These are phyloP conservation scores for Sympetrum striolatum DNA, from an alignment of 2,888 invertebrate species.

Conservation along the genomic window DNA sequence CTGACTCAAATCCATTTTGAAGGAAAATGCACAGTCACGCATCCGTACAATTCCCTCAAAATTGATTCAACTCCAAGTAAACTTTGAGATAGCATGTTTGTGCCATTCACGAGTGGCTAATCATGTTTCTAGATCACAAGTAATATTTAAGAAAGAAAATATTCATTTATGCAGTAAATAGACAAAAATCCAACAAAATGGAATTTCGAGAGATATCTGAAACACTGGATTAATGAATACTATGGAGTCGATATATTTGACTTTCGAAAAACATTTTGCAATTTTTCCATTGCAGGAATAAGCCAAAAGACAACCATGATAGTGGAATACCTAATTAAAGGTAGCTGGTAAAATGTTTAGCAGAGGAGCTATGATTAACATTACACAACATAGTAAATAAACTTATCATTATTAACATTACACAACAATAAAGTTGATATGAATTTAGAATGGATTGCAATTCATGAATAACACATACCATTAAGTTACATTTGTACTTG, in stretches of 20 bases:
- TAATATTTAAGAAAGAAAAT: not conserved
- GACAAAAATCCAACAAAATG: not conserved
- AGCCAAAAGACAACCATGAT: not conserved
- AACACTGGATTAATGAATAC: not conserved
- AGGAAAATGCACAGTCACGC: not conserved
- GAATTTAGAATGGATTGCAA: conserved; percentile 36
- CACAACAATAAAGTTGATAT: conserved; percentile 24
- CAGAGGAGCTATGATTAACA: conserved; percentile 19
- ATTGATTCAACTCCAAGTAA: not conserved
- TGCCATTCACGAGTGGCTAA: not conserved
- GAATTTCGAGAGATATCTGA: not conserved
- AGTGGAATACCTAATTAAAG: not conserved
- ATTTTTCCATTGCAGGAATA: not conserved
- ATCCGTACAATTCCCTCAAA: not conserved
- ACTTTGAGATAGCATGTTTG: not conserved
- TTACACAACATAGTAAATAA: conserved; percentile 2
- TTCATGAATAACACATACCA: conserved; percentile 40
- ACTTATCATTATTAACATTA: conserved; percentile 21
- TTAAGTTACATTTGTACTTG: conserved; percentile 41
- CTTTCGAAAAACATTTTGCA: not conserved
- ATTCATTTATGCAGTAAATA: not conserved
- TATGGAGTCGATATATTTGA: not conserved
- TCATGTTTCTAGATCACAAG: conserved; percentile 6
- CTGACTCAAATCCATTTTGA: not conserved
- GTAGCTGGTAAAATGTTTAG: not conserved